Conservation (phyloP, 2,797 vertebrate species). For the Notolepis coatsorum region DNA sequence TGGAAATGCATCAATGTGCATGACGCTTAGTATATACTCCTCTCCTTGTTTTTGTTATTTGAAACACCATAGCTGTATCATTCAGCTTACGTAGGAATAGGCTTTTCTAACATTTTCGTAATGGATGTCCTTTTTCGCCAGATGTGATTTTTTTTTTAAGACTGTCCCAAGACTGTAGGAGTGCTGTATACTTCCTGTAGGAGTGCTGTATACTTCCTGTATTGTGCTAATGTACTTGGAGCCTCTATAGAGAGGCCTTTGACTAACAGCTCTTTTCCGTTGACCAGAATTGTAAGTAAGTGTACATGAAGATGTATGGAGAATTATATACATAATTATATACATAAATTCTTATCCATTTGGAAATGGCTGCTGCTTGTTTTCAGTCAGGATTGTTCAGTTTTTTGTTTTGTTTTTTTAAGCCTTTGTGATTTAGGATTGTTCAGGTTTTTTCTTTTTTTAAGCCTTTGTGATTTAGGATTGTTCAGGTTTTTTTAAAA, state of each 20-base stretch:
- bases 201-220: conserved; percentile 35
- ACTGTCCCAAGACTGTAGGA: conserved; percentile 26
- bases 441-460: too few relatives aligned
- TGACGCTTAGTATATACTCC: conserved; percentile 20
- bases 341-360: conserved; percentile 47
- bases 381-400: too few relatives aligned
- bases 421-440: too few relatives aligned
- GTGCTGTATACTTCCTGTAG: conserved; percentile 35
- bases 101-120: conserved; percentile 54
- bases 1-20: conserved; percentile 34
- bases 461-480: too few relatives aligned
- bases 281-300: conserved; percentile 35
- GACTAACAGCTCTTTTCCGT: conserved; percentile 51
- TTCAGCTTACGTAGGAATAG: conserved; percentile 44
- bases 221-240: conserved; percentile 37
- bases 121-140: conserved; percentile 27
- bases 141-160: conserved; percentile 7
- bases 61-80: conserved; percentile 11
- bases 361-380: conserved; percentile 51
- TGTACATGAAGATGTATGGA: conserved; percentile 56
- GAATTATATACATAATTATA: conserved; percentile 44
- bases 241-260: conserved; percentile 23
- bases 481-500: too few relatives aligned
- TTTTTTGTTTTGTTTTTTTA: too few relatives aligned
- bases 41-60: conserved; percentile 37